Evolutionary conservation across 2,113 vertebrate genomes (phyloP), one percentile per base, ranked within the genome.

Genomic region (Pachycephala philippinensis): DNA sequence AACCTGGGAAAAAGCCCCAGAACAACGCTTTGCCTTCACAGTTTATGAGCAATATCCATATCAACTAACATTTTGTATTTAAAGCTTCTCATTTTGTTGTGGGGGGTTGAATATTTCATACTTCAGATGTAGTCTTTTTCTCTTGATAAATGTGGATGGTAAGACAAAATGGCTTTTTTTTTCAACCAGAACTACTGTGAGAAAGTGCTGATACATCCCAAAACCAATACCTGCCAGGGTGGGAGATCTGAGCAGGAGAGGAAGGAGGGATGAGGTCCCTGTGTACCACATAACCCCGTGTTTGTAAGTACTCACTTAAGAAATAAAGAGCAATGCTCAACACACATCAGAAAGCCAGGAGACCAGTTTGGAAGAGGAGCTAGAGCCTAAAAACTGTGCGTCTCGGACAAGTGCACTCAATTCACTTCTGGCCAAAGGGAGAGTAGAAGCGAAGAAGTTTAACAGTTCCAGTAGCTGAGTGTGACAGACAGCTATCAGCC

Each of bases 281-380:
- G 0, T 40, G 11, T 37, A 7, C 10, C 7, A 17, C 5, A 24
- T 4, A 40, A n/a, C 6, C 8, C 40, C 0, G 0, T 28, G 26
- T 79, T 45, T 66, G 15, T 26, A 53, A 13, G 12, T 26, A 11
- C 27, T 84, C 1, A 0, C 27, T 80, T 81, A 60, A 63, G 27
- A 84, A 78, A 44, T 9, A 21, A 40, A 54, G 11, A 75, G 4
- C 13, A 5, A 7, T 10, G 6, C 23, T 70, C 26, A 30, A 4
- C 5, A 28, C 6, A 3, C 13, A 3, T 21, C 1, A 5, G 31
- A 50, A 81, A 87, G 15, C 20, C 21, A 9, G 13, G 8, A 83
- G 31, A 40, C 33, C 0, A 0, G 10, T 28, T 40, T 56, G 44
- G 71, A 83, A 76, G 40, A 64, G 44, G 24, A 77, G 13, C 7